Conservation (phyloP, 2,113 vertebrate genomes). For the Scytalopus superciliaris region DNA sequence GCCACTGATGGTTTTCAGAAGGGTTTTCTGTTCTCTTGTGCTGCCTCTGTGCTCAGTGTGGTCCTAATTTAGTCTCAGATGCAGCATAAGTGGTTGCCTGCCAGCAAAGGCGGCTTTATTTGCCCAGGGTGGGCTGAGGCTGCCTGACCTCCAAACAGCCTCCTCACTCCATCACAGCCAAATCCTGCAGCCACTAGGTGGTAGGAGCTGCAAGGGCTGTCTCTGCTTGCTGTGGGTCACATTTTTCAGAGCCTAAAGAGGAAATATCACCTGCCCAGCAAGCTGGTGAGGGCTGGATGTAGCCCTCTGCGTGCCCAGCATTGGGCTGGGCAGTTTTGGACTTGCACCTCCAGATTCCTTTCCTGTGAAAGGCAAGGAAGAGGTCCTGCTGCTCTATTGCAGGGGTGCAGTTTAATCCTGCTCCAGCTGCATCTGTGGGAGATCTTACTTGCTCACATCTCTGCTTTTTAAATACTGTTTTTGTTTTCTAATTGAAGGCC, state of each 20-base stretch:
- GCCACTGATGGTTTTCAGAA: neutral
- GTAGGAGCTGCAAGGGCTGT: conserved; percentile 40
- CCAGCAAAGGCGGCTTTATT: neutral
- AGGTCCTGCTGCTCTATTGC: neutral
- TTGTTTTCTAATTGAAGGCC: neutral
- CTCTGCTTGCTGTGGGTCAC: neutral
- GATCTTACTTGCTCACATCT: neutral
- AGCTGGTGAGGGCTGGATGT: neutral
- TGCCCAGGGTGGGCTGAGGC: neutral
- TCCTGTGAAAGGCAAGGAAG: neutral
- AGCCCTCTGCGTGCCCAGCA: neutral
- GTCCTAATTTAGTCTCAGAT: neutral
- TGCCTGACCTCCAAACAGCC: neutral
- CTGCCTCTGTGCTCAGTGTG: neutral
- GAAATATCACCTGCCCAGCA: neutral
- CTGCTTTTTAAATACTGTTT: fast-evolving
- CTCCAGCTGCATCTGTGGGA: neutral
- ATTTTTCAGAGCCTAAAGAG: neutral
- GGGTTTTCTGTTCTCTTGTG: neutral
- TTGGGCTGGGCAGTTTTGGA: neutral
- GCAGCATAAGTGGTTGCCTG: fast-evolving
- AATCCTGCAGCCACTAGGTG: conserved; percentile 40
- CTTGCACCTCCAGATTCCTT: conserved; percentile 1
- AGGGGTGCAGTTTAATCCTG: neutral
- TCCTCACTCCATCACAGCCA: neutral